Evolutionary conservation across 2,797 vertebrate genomes (phyloP).

Genomic region (Sandelia bainsii): DNA sequence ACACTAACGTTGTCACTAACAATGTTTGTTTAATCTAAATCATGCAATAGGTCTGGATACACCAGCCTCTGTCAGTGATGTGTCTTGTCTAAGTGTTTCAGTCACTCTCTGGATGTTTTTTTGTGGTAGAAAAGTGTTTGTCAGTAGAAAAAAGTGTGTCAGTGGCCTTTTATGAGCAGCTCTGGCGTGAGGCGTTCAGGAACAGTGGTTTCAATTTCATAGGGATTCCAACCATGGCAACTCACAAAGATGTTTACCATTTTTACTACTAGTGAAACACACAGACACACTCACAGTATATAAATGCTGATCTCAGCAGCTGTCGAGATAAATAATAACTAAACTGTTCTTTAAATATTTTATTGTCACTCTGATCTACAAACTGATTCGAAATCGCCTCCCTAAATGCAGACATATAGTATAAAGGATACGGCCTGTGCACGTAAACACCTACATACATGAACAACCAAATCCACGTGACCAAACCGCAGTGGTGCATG

Average conservation of each 20-base stretch:
- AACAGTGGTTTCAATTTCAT: constrained; percentile 27
- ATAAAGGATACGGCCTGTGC: neutral
- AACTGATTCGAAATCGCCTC: constrained; percentile 7
- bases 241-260: constrained; percentile 56
- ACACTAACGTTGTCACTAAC: no score
- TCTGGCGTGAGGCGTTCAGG: no score
- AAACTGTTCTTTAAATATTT: constrained; percentile 51
- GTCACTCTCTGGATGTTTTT: no score
- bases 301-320: constrained; percentile 47
- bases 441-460: constrained; percentile 3
- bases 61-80: no score
- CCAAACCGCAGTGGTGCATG: neutral
- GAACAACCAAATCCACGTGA: neutral
- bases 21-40: no score
- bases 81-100: no score
- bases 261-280: constrained; percentile 19
- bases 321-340: constrained; percentile 35
- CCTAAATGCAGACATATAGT: neutral
- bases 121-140: no score
- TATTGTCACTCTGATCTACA: constrained; percentile 17
- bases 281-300: constrained; percentile 10
- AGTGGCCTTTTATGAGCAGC: no score
- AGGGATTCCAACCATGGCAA: constrained; percentile 6
- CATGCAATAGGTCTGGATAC: no score
- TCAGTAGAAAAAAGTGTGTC: no score